Evolutionary conservation across 2,113 vertebrate genomes (phyloP).

Genomic region (Phainopepla nitens): DNA sequence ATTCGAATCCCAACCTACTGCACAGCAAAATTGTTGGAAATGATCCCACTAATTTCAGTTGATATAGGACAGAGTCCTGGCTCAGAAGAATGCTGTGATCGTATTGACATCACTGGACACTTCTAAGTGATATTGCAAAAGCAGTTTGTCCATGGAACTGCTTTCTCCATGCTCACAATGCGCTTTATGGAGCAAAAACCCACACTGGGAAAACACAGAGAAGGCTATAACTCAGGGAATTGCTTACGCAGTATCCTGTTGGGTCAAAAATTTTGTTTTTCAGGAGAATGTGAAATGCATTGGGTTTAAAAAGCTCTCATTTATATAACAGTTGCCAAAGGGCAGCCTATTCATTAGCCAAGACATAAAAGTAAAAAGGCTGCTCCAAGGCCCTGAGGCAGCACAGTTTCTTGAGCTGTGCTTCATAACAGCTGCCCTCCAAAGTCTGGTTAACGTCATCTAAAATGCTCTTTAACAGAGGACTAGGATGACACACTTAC

Average conservation of each 20-base stretch:
- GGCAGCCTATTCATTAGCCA: constrained; percentile 24
- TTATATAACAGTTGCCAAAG: constrained; percentile 47
- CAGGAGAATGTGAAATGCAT: constrained; percentile 4
- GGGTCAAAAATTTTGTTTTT: neutral
- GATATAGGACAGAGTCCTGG: neutral
- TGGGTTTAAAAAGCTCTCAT: neutral
- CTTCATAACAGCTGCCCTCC: constrained; percentile 37
- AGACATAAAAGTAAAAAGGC: constrained; percentile 46
- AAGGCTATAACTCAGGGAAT: neutral
- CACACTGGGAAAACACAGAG: neutral
- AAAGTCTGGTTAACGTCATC: constrained; percentile 35
- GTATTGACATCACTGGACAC: neutral
- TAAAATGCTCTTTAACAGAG: neutral
- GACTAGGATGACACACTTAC: neutral
- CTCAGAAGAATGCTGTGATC: neutral
- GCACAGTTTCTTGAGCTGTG: neutral
- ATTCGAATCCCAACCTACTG: neutral
- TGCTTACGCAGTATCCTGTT: neutral
- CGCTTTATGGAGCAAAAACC: neutral
- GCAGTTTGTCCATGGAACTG: neutral
- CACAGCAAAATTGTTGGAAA: neutral
- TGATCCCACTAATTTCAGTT: neutral
- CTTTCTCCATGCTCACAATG: neutral
- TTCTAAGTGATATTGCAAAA: neutral
- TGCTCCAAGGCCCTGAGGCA: constrained; percentile 27